Evolutionary conservation across 2,888 invertebrate species (phyloP).

Genomic region (Ophioninae sp.): DNA sequence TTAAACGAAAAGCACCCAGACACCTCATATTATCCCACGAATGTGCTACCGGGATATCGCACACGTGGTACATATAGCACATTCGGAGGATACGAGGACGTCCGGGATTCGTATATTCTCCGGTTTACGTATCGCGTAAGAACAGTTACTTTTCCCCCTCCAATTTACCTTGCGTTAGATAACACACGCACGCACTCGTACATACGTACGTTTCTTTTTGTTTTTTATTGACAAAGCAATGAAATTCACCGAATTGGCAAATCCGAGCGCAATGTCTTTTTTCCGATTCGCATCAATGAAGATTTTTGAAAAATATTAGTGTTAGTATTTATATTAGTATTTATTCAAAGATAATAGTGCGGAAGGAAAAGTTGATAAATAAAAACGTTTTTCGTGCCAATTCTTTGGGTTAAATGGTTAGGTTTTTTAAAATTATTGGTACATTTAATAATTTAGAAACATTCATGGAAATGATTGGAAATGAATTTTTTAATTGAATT

Average conservation of each 20-base stretch:
- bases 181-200: background rate
- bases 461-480: too few species aligned
- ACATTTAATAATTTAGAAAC: too few species aligned
- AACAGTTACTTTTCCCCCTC: slow-evolving; percentile 56
- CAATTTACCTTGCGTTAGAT: background rate
- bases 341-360: background rate
- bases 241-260: background rate
- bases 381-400: background rate
- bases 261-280: background rate
- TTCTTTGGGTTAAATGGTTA: background rate
- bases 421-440: too few species aligned
- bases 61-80: background rate
- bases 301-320: background rate
- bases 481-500: too few species aligned
- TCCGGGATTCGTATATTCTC: slow-evolving; percentile 39
- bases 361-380: background rate
- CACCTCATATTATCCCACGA: slow-evolving; percentile 58
- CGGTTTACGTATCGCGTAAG: slow-evolving; percentile 48
- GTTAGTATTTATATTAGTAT: too few species aligned
- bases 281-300: background rate
- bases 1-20: slow-evolving; percentile 57
- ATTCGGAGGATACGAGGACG: slow-evolving; percentile 39
- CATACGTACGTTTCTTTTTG: background rate
- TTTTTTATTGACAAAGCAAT: background rate
- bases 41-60: slow-evolving; percentile 36